Evolutionary conservation across 2,797 vertebrate species (phyloP).

Genomic region (Poeciliopsis paucimaculata): DNA sequence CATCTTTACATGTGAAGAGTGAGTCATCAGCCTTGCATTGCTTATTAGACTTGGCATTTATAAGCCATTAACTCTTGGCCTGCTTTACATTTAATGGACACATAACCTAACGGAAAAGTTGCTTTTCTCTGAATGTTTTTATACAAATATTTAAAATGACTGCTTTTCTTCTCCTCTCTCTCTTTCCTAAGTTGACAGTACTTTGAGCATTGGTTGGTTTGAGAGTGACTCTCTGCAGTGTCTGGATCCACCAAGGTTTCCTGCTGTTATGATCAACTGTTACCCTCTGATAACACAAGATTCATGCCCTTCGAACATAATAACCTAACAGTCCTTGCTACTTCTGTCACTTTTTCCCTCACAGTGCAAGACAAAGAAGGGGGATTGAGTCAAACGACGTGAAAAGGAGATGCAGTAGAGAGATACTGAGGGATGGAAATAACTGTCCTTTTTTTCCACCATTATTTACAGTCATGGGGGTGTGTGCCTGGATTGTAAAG

Average conservation of each 20-base stretch:
- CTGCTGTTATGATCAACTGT: conserved; percentile 53
- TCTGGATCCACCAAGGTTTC: conserved; percentile 51
- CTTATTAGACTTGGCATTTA: conserved; percentile 20
- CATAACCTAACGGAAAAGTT: conserved; percentile 1
- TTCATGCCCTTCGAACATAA: conserved; percentile 38
- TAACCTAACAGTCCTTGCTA: conserved; percentile 51
- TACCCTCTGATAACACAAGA: conserved; percentile 55
- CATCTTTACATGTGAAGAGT: conserved; percentile 25
- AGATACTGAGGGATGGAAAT: conserved; percentile 48
- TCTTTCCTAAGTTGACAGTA: not conserved
- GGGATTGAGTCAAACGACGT: conserved; percentile 26
- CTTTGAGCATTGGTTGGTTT: conserved; percentile 9
- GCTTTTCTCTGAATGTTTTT: not conserved
- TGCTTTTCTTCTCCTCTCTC: not conserved
- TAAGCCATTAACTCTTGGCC: conserved; percentile 21
- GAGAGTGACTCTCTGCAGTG: conserved; percentile 27
- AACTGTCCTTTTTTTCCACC: conserved; percentile 41
- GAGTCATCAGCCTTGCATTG: conserved; percentile 25
- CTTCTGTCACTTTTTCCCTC: conserved; percentile 57
- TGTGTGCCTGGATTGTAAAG: conserved; percentile 66
- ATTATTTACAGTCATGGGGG: conserved; percentile 62
- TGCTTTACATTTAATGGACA: conserved; percentile 11
- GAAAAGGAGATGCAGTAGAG: conserved; percentile 38
- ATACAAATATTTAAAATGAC: not conserved
- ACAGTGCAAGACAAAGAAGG: conserved; percentile 25